A percentile compares a stretch with the other conserved stretches of the same genome.
phyloP scores from a whole-genome alignment of 2,888 invertebrate species.

The Pachymerium ferrugineum region DNA sequence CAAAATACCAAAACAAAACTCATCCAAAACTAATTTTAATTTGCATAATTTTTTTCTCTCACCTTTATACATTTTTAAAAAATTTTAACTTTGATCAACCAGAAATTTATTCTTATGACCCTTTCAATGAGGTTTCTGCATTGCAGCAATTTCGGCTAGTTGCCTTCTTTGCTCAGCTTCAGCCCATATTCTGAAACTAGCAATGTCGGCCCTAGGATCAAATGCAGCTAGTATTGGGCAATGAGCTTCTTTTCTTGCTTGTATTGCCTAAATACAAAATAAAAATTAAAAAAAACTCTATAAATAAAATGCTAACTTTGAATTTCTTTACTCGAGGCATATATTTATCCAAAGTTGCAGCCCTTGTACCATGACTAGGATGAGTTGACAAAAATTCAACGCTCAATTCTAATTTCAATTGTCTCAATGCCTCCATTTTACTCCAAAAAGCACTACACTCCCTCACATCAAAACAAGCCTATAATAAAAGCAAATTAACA shows the following conservation, averaged over 20 bases:
- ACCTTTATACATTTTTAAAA: too few relatives aligned
- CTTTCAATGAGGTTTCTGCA: too few relatives aligned
- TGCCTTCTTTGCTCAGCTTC: not conserved
- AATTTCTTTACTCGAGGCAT: constrained; percentile 47
- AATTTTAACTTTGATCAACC: too few relatives aligned
- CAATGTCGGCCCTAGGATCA: constrained; percentile 1
- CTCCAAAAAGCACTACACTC: constrained; percentile 56
- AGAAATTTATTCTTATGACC: too few relatives aligned
- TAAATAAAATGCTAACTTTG: not conserved
- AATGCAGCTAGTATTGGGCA: not conserved
- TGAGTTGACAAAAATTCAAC: constrained; percentile 56
- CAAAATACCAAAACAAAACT: too few relatives aligned
- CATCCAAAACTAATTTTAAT: too few relatives aligned
- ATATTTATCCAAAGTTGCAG: constrained; percentile 47
- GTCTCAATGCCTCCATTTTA: not conserved
- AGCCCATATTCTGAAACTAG: not conserved
- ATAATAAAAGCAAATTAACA: not conserved
- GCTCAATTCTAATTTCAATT: constrained; percentile 37
- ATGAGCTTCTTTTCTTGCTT: not conserved
- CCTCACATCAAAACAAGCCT: constrained; percentile 53
- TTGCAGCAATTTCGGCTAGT: not conserved
- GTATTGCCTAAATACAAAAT: constrained; percentile 15
- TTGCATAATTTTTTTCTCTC: too few relatives aligned
- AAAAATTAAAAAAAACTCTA: not conserved
- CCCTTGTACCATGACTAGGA: constrained; percentile 52